phyloP scores from a whole-genome alignment of 2,113 vertebrate genomes.

The Anas platyrhynchos region DNA sequence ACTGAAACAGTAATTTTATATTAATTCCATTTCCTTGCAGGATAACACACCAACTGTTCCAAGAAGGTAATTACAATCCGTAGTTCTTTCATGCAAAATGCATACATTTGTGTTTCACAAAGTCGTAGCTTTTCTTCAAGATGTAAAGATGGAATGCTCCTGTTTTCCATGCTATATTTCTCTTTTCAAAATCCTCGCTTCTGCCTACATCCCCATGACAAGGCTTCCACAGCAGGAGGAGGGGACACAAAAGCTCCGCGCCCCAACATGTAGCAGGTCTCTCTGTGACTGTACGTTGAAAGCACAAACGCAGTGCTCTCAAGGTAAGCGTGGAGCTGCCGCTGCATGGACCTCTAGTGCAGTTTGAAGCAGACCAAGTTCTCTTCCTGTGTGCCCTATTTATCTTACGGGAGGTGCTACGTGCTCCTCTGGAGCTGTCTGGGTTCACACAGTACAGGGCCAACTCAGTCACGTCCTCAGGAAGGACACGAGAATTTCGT shows the following conservation, averaged over 20 bases:
- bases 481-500: not conserved
- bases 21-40: not conserved
- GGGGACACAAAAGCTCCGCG: not conserved
- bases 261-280: not conserved
- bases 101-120: not conserved
- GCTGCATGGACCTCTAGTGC: not conserved
- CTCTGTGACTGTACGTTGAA: not conserved
- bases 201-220: not conserved
- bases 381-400: not conserved
- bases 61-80: not conserved
- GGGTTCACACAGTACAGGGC: not conserved
- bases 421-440: not conserved
- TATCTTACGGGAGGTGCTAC: not conserved
- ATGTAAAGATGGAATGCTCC: accelerated
- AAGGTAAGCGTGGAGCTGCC: not conserved
- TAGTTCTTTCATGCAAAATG: not conserved
- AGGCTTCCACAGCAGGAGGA: accelerated
- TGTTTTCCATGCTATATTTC: accelerated
- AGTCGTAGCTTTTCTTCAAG: not conserved
- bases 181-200: not conserved
- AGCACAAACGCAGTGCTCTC: not conserved
- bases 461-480: not conserved
- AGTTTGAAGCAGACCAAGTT: not conserved
- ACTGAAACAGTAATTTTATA: not conserved
- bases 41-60: not conserved